These are phyloP conservation scores for Prolemur simus DNA, from an alignment of 2,113 vertebrate species.

Conservation along the genomic window DNA sequence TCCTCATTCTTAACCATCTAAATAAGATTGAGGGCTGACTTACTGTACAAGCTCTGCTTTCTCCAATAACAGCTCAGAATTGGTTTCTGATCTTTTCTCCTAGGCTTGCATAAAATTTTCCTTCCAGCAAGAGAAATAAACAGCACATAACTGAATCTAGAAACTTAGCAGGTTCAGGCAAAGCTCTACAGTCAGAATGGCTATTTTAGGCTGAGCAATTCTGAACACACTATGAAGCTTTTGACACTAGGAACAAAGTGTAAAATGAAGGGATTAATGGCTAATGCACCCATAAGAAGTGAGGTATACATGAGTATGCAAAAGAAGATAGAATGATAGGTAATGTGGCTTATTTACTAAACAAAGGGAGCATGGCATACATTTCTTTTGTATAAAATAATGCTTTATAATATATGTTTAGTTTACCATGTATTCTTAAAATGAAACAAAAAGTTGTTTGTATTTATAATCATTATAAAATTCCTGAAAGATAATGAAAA, in stretches of 20 bases:
- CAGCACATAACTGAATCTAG: background rate
- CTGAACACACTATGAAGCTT: background rate
- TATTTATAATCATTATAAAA: background rate
- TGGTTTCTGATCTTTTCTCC: background rate
- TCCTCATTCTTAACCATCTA: background rate
- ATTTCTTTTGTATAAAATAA: background rate
- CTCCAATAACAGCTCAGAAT: background rate
- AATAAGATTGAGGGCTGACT: background rate
- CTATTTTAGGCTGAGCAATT: background rate
- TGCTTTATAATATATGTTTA: background rate
- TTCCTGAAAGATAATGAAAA: background rate
- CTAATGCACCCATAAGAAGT: background rate
- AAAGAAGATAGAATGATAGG: background rate
- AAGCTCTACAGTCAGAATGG: background rate
- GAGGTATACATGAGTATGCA: fast-evolving
- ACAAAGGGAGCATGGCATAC: background rate
- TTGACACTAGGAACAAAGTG: background rate
- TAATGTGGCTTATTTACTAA: background rate
- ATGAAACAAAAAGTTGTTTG: background rate
- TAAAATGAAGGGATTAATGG: background rate
- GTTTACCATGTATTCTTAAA: background rate
- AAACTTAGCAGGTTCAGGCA: background rate
- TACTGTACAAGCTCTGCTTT: background rate
- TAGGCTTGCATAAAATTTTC: background rate
- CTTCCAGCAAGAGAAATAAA: background rate